phyloP scores from a whole-genome alignment of 2,113 vertebrate species.

The Progne subis region DNA sequence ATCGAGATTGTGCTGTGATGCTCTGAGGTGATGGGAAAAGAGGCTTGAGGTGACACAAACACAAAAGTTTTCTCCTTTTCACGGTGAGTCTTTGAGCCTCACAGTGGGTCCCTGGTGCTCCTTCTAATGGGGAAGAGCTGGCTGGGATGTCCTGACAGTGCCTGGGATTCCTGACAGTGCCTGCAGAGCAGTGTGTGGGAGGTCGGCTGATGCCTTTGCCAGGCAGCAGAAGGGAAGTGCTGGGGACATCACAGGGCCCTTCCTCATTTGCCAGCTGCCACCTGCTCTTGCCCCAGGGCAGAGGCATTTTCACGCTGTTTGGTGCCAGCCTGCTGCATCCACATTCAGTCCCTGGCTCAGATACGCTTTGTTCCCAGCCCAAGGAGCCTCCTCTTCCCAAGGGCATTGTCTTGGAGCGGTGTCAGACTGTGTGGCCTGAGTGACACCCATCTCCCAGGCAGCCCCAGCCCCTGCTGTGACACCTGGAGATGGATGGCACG shows the following conservation, averaged over 20 bases:
- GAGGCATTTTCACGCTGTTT: neutral
- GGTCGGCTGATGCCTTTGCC: neutral
- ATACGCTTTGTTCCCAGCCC: fast-evolving
- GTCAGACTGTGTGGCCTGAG: neutral
- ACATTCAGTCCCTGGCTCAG: neutral
- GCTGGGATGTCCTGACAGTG: neutral
- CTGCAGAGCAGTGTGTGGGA: neutral
- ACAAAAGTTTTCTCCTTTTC: neutral
- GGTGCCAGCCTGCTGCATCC: neutral
- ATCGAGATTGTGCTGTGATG: neutral
- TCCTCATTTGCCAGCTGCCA: conserved; percentile 26
- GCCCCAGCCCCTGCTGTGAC: neutral
- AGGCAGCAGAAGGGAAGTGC: conserved; percentile 22
- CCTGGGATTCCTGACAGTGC: neutral
- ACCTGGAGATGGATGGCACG: neutral
- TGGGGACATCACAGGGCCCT: neutral
- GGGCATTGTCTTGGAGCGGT: neutral
- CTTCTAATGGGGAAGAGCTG: neutral
- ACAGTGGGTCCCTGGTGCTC: neutral
- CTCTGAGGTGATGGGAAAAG: neutral
- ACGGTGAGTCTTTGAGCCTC: neutral
- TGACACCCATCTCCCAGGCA: neutral
- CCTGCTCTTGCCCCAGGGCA: conserved; percentile 34
- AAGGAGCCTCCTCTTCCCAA: neutral
- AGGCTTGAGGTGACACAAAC: neutral